Evolutionary conservation across 2,888 invertebrate species (phyloP), one percentile per base, ranked within the genome.

Genomic region (Apamea epomidion): DNA sequence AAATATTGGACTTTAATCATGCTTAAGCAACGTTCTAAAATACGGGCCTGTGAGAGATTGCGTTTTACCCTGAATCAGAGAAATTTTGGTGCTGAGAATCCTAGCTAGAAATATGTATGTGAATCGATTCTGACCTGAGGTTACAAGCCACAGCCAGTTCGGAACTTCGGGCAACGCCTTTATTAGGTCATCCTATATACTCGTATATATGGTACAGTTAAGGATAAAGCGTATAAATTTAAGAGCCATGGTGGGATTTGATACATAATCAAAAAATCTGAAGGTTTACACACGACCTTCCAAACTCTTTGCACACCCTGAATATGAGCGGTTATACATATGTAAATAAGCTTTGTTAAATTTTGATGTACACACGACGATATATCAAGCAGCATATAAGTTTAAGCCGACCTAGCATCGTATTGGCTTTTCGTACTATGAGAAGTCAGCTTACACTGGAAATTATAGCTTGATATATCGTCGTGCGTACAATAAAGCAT

Each of bases 91-190:
- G 74, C 32, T 7, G 3, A 42, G 79, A 45, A 48, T 54, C 25
- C 5, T 64, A 83, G 25, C n/a, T 21, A 14, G 54, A 42, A 72
- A 80, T 80, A 42, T 37, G 5, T 54, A 65, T 64, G 62, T 45
- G 83, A 76, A 80, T 80, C 83, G 83, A 80, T 76, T n/a, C 29
- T 7, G 54, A 25, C n/a, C n/a, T 67, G 29, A 58, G 37, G 65
- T 84, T 78, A 78, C n/a, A 84, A 67, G 67, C 58, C 78, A 84
- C 48, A 78, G 60, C n/a, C 8, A 84, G 67, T 32, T 14, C 32
- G 10, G 21, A 80, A 80, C 60, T 78, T 60, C 18, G 51, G 60
- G 58, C n/a, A 67, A 79, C 42, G 51, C 32, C 67, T 60, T 7
- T 78, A 78, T 60, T 42, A 67, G 42, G 60, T 60, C 65, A 60